A percentile compares a stretch with the other conserved stretches of the same genome.
Conservation (phyloP, 1,140 invertebrate species). For the Penaeus chinensis region DNA sequence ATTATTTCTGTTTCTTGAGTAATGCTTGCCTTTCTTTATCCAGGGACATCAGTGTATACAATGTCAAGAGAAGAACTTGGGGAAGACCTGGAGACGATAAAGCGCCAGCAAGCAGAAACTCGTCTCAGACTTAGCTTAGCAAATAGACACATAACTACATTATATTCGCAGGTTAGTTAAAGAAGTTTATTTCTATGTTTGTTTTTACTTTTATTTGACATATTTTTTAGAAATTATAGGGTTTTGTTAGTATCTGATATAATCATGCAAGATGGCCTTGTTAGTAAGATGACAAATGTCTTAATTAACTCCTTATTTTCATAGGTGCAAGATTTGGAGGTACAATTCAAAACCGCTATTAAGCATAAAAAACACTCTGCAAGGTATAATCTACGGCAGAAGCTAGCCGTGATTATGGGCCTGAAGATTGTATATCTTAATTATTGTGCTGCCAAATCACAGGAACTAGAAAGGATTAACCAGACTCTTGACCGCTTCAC, state of each 20-base stretch:
- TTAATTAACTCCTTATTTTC: slow-evolving; percentile 1
- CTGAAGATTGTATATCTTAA: slow-evolving; percentile 58
- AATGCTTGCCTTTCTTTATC: no score
- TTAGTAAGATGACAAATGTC: neutral
- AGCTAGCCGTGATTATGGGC: slow-evolving; percentile 54
- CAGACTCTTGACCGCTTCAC: slow-evolving; percentile 27
- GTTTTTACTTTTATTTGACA: neutral
- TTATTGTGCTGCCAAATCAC: slow-evolving; percentile 49
- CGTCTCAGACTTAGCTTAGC: slow-evolving; percentile 33
- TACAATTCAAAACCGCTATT: slow-evolving; percentile 49
- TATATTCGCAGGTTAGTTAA: slow-evolving; percentile 38
- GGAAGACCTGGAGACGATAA: slow-evolving; percentile 37
- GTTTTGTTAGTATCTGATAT: neutral
- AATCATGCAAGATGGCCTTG: neutral
- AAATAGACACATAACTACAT: slow-evolving; percentile 45
- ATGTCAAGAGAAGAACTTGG: slow-evolving; percentile 34
- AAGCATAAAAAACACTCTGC: slow-evolving; percentile 54
- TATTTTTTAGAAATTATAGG: neutral
- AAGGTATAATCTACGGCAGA: slow-evolving; percentile 53
- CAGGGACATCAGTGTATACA: neutral
- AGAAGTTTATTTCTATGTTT: neutral
- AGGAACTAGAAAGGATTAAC: slow-evolving; percentile 46
- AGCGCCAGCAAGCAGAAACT: slow-evolving; percentile 45
- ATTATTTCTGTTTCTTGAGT: no score
- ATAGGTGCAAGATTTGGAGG: slow-evolving; percentile 56